A percentile compares a stretch with the other conserved stretches of the same genome.
These are phyloP conservation scores for Sthenelais limicola DNA, from an alignment of 2,888 invertebrate species.

Conservation along the genomic window DNA sequence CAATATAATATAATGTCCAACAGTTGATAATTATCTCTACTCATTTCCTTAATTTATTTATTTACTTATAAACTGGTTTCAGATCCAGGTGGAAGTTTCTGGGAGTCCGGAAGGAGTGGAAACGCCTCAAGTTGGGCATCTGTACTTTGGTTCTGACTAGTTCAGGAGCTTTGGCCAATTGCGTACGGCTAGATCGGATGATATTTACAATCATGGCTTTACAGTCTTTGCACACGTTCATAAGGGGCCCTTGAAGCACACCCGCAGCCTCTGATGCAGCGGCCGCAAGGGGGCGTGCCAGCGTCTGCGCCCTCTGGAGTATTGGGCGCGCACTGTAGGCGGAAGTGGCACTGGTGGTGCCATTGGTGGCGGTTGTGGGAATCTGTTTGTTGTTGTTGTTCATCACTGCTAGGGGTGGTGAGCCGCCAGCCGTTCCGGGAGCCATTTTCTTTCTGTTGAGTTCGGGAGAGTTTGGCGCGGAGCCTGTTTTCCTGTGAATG, in stretches of 20 bases:
- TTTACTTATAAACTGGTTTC: constrained; percentile 48
- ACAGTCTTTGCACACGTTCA: constrained; percentile 95
- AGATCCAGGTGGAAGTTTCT: constrained; percentile 54
- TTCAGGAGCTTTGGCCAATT: constrained; percentile 54
- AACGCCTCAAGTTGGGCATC: constrained; percentile 12
- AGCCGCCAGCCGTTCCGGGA: no score
- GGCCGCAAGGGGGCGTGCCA: constrained; percentile 34
- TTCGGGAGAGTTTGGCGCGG: constrained; percentile 75
- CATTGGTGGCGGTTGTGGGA: not conserved
- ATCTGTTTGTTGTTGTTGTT: constrained; percentile 29
- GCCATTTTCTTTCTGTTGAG: constrained; percentile 55
- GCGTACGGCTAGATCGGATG: constrained; percentile 86
- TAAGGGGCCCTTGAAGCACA: constrained; percentile 77
- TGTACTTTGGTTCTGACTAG: constrained; percentile 19
- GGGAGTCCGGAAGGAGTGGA: constrained; percentile 19
- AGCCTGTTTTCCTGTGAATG: no score
- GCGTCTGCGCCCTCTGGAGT: constrained; percentile 43
- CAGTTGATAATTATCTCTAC: no score
- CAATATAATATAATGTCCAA: no score
- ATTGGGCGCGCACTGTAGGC: constrained; percentile 13
- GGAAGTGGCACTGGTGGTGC: not conserved
- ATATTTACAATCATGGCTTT: constrained; percentile 94
- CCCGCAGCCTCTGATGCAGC: not conserved
- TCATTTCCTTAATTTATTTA: not conserved
- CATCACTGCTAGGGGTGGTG: no score